Evolutionary conservation across 1,140 invertebrate genomes (phyloP).

Genomic region (Drosophila willistoni): DNA sequence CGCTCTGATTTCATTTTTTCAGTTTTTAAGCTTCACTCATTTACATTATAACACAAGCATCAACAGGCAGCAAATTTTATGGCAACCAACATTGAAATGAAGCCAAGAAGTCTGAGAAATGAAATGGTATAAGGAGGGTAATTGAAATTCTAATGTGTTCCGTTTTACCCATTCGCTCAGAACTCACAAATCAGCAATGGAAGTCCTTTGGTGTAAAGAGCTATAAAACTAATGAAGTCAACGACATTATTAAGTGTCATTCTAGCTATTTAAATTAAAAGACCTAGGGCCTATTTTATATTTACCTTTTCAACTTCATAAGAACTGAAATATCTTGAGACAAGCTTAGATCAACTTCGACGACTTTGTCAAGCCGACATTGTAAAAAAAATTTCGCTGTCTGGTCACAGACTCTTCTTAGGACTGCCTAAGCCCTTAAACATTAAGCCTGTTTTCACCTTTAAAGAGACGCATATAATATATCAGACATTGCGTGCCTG

Average conservation of each 20-base stretch:
- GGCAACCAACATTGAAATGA: neutral
- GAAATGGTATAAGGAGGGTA: constrained; percentile 20
- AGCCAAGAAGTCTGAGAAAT: constrained; percentile 24
- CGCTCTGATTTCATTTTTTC: constrained; percentile 54
- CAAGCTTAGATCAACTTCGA: too few relatives aligned
- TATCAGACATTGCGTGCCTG: too few relatives aligned
- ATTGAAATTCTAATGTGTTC: constrained; percentile 37
- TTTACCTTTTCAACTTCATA: too few relatives aligned
- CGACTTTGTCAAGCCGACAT: too few relatives aligned
- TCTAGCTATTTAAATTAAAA: too few relatives aligned
- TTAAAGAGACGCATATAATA: too few relatives aligned
- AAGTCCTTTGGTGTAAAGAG: neutral
- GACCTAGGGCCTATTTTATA: too few relatives aligned
- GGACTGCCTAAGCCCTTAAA: too few relatives aligned
- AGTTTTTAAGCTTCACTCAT: constrained; percentile 11
- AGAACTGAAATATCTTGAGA: too few relatives aligned
- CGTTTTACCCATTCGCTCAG: constrained; percentile 14
- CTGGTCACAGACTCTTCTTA: too few relatives aligned
- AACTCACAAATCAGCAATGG: neutral
- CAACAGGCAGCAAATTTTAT: constrained; percentile 50
- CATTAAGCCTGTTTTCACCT: too few relatives aligned
- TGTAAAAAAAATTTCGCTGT: too few relatives aligned
- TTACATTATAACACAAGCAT: neutral
- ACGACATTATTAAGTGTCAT: neutral
- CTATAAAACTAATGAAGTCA: neutral